Evolutionary conservation across 2,113 vertebrate species (phyloP).

Genomic region (Sisor rabdophorus): DNA sequence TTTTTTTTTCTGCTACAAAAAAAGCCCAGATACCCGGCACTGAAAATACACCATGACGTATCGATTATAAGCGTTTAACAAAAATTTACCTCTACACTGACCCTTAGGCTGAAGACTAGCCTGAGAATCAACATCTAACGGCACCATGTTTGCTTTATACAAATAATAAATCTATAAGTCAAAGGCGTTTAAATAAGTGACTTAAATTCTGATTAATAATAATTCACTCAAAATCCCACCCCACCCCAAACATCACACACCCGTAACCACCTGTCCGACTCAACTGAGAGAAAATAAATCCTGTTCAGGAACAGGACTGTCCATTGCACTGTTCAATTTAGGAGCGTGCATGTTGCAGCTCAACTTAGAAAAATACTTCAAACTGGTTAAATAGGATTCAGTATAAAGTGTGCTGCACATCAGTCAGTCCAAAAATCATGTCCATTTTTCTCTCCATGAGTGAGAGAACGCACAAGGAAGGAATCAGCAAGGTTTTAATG

Average conservation of each 20-base stretch:
- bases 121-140: constrained; percentile 38
- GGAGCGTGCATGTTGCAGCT: constrained; percentile 38
- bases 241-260: constrained; percentile 39
- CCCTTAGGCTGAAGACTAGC: constrained; percentile 50
- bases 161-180: constrained; percentile 61
- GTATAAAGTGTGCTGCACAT: constrained; percentile 46
- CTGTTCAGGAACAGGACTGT: constrained; percentile 51
- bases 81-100: constrained; percentile 55
- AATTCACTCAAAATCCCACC: not conserved
- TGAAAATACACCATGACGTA: constrained; percentile 58
- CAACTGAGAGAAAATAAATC: constrained; percentile 48
- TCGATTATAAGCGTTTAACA: constrained; percentile 38
- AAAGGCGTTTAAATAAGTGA: constrained; percentile 69
- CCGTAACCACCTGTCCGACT: constrained; percentile 35
- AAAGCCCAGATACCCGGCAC: constrained; percentile 40
- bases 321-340: constrained; percentile 29
- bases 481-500: constrained; percentile 36
- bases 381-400: constrained; percentile 55
- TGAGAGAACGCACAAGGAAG: constrained; percentile 14
- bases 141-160: constrained; percentile 48
- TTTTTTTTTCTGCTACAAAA: constrained; percentile 49
- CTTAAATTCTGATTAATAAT: constrained; percentile 16
- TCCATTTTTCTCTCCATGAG: not conserved
- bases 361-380: constrained; percentile 66
- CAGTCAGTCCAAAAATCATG: constrained; percentile 20